Conservation (phyloP, 2,113 vertebrate species). For the Ptyas mucosa region DNA sequence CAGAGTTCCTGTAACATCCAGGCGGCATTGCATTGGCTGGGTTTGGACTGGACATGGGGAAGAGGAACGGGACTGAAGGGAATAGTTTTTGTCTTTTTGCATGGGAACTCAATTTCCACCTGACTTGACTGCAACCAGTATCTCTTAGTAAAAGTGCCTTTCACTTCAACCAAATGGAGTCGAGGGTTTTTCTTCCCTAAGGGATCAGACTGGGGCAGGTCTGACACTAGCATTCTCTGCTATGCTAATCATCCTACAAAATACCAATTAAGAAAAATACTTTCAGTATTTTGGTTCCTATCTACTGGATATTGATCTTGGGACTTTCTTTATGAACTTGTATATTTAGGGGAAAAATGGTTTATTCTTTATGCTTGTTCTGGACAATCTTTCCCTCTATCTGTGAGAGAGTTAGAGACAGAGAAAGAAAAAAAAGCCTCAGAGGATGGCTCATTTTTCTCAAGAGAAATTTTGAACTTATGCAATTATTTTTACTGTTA, state of each 20-base stretch:
- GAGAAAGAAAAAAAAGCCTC: background rate
- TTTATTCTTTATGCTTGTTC: background rate
- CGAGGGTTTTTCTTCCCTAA: background rate
- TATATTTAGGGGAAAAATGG: background rate
- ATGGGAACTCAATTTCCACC: no score
- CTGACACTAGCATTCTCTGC: background rate
- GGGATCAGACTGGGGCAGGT: background rate
- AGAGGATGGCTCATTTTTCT: background rate
- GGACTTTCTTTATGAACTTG: background rate
- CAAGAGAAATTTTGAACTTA: constrained; percentile 17
- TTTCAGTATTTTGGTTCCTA: background rate
- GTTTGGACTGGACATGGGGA: background rate
- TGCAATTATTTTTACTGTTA: constrained; percentile 21
- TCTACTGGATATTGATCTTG: background rate
- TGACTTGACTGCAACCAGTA: background rate
- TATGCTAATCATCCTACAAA: background rate
- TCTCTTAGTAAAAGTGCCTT: background rate
- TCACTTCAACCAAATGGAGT: background rate
- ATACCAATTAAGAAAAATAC: background rate
- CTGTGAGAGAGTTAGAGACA: background rate
- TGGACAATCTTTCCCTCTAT: background rate
- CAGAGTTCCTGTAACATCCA: background rate
- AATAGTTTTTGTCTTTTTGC: background rate
- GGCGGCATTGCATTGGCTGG: background rate
- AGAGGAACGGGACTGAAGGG: background rate